Percentiles rank a stretch among this genome's conserved stretches.
Evolutionary conservation across 2,888 invertebrate species (phyloP).

Genomic region (Cremastinae sp.): DNA sequence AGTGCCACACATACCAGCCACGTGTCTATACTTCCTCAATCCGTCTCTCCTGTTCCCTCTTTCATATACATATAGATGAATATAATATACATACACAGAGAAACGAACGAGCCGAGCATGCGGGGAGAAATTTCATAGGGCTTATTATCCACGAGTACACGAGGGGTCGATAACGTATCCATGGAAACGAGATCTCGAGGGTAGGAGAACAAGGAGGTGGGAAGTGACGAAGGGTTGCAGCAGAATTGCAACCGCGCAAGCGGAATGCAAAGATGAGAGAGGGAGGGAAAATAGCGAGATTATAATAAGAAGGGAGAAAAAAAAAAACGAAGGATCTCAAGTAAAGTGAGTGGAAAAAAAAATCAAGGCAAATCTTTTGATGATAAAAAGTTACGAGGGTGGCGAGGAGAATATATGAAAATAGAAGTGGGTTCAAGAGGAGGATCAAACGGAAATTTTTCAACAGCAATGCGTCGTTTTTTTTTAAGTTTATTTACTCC

Average conservation of each 20-base stretch:
- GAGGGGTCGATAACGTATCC: conserved; percentile 58
- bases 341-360: neutral
- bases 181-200: conserved; percentile 53
- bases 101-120: neutral
- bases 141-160: conserved; percentile 49
- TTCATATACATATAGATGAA: no score
- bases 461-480: no score
- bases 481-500: no score
- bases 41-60: conserved; percentile 17
- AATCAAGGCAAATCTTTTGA: no score
- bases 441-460: neutral
- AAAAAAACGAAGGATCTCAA: neutral
- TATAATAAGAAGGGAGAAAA: neutral
- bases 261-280: conserved; percentile 1
- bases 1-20: conserved; percentile 45
- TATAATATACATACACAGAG: neutral
- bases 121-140: conserved; percentile 36
- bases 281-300: neutral
- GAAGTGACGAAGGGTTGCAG: conserved; percentile 34
- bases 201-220: conserved; percentile 22
- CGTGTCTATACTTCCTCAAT: conserved; percentile 12
- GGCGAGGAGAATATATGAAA: neutral
- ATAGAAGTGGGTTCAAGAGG: neutral
- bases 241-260: conserved; percentile 39
- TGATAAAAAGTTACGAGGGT: neutral